Evolutionary conservation across 2,888 invertebrate species (phyloP), one percentile per base, ranked within the genome.

Genomic region (Cataglyphis livida): DNA sequence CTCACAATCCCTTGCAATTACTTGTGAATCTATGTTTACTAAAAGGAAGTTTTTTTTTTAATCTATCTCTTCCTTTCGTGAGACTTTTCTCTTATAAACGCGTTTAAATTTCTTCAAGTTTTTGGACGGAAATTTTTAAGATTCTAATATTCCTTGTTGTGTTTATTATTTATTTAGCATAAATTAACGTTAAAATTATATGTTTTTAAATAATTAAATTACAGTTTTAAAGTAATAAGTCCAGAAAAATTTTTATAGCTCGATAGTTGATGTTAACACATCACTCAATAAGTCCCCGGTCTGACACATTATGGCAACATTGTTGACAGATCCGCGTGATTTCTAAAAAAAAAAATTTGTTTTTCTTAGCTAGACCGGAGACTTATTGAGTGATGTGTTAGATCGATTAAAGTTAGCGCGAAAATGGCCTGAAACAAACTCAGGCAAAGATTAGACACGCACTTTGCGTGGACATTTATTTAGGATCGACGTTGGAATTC

Each of bases 1-100:
- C 57, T 75, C 73, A n/a, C 62, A 9, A 71, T 71, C 38, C n/a
- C 66, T 54, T 66, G 54, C 68, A 28, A 66, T 48, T 76, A 54
- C 2, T 1, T 51, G 18, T 25, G 25, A 25, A 25, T 1, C 18
- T 48, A 6, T 18, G 32, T 38, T 76, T 38, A 38, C 38, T 28
- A 54, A 54, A 66, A 41, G 15, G n/a, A 12, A 76, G 41, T 57
- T 66, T 65, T 25, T 54, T 18, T 18, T 6, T 18, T 18, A 0
- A 18, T 18, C 12, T 51, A n/a, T 54, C 0, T 65, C 48, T 6
- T 0, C 18, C 6, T n/a, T 5, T 38, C 9, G 6, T 5, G 3
- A 66, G 28, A 35, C 18, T 32, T 35, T 35, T 48, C 7, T 28
- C 18, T 6, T 9, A 5, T 18, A 35, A 35, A 12, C 18, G 21